Evolutionary conservation across 2,888 invertebrate species (phyloP).

Genomic region (Phyllotreta cruciferae): DNA sequence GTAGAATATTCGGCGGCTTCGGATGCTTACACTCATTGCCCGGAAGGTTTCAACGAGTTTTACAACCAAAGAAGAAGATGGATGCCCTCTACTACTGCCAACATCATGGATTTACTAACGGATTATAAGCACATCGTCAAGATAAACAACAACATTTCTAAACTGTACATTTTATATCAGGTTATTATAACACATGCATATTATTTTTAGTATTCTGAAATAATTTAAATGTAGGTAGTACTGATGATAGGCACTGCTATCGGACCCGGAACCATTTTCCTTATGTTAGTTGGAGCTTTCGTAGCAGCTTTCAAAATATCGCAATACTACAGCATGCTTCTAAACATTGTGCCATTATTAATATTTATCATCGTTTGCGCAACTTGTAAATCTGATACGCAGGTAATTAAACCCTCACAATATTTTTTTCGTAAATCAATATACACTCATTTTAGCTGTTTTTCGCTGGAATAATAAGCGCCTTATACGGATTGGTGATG

Average conservation of each 20-base stretch:
- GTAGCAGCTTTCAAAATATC: slow-evolving; percentile 78
- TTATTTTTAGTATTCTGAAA: neutral
- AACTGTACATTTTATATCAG: slow-evolving; percentile 78
- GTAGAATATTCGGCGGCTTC: slow-evolving; percentile 96
- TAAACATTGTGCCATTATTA: slow-evolving; percentile 73
- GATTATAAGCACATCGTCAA: slow-evolving; percentile 80
- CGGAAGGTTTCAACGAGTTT: slow-evolving; percentile 91
- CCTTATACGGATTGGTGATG: slow-evolving; percentile 84
- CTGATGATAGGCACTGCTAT: slow-evolving; percentile 78
- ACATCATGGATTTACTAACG: slow-evolving; percentile 85
- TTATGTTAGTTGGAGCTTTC: slow-evolving; percentile 84
- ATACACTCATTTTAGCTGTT: slow-evolving; percentile 64
- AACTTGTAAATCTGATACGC: slow-evolving; percentile 70
- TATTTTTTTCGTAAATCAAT: neutral
- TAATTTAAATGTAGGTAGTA: slow-evolving; percentile 59
- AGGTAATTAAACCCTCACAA: slow-evolving; percentile 62
- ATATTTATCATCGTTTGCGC: slow-evolving; percentile 73
- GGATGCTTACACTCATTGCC: slow-evolving; percentile 93
- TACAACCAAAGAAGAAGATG: slow-evolving; percentile 93
- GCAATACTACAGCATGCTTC: slow-evolving; percentile 70
- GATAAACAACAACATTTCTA: slow-evolving; percentile 89
- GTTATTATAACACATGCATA: slow-evolving; percentile 48
- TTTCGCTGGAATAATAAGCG: slow-evolving; percentile 78
- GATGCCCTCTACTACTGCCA: slow-evolving; percentile 96
- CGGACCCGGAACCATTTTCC: slow-evolving; percentile 83